Conservation (phyloP, 2,797 vertebrate species). For the Craterocephalus amniculus region DNA sequence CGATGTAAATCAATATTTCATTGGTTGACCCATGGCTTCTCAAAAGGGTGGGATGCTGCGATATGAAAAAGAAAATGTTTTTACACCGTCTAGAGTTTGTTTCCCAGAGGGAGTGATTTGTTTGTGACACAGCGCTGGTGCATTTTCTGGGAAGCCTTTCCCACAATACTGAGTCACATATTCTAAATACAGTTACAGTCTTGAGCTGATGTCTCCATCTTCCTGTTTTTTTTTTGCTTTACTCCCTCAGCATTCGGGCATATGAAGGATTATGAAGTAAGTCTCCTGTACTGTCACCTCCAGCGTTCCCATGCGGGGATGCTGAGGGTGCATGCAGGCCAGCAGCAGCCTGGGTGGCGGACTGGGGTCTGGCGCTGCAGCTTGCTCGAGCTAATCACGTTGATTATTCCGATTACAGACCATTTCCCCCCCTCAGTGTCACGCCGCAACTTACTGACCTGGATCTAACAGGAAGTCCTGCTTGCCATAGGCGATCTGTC, state of each 20-base stretch:
- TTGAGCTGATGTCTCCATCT: constrained; percentile 13
- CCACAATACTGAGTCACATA: constrained; percentile 61
- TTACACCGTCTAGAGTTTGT: constrained; percentile 44
- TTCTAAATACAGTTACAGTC: constrained; percentile 50
- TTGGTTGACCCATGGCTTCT: constrained; percentile 13
- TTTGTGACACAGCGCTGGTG: constrained; percentile 48
- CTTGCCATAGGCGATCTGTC: constrained; percentile 81
- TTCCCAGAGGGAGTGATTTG: constrained; percentile 58
- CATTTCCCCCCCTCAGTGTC: constrained; percentile 66
- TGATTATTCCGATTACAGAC: constrained; percentile 84
- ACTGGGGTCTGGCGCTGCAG: constrained; percentile 65
- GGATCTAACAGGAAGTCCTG: constrained; percentile 82
- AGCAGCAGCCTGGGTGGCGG: constrained; percentile 78
- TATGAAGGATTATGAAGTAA: background rate
- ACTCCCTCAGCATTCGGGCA: constrained; percentile 2
- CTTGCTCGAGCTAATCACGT: constrained; percentile 77
- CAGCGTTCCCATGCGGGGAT: constrained; percentile 39
- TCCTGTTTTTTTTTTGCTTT: constrained; percentile 6
- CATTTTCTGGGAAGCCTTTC: constrained; percentile 51
- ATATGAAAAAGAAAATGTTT: constrained; percentile 41
- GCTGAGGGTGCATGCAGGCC: constrained; percentile 51
- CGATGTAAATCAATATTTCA: constrained; percentile 35
- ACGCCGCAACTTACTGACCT: constrained; percentile 78
- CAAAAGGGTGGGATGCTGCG: constrained; percentile 1
- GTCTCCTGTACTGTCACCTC: constrained; percentile 8